Base-by-base conservation (phyloP, 2,888 invertebrate genomes). In the Mongoloraphidia duomilia region DNA sequence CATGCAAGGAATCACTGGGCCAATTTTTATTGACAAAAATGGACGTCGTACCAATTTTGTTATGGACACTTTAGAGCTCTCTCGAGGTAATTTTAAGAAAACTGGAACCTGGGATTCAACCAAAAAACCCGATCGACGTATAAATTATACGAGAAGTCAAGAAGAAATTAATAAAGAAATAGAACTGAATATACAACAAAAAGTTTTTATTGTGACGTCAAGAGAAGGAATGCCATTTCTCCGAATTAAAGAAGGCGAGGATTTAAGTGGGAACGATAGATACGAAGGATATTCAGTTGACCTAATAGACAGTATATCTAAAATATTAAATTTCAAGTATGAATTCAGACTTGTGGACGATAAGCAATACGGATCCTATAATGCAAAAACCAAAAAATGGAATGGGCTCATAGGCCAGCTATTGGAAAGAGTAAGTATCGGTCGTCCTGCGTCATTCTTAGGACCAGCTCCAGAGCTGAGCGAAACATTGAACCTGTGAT, bases 201-300 rank as follows among this genome's bases (percentile, higher is more conserved):
- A 69, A 54, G 61, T 61, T 8, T 72, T 76, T 51, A 63, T 60
- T 52, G 72, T 76, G 2, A 66, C 67, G 2, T 71, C 75, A n/a
- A 79, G 84, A 50, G 65, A 81, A 55, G 86, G 85, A 11, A 76
- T 78, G 17, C 88, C 88, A 0, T 88, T 81, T 62, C 68, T 87
- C 42, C 75, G 79, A 65, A 67, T 73, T 60, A 69, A 72, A 53
- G 76, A 77, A 14, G 80, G 79, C 10, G 72, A 76, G 63, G 61
- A 69, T 2, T 60, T 76, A 12, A 74, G 72, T 47, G 90, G 86
- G 5, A 90, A 88, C 60, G 84, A 80, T 56, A 75, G 82, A 44
- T 92, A 77, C 61, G 87, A 90, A 65, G 93, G 94, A 2, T 97
- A 91, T 65, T 84, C 90, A 2, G 80, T 94, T 60, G 96, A 97